Evolutionary conservation across 2,797 vertebrate genomes (phyloP).

Genomic region (Cygnus olor): DNA sequence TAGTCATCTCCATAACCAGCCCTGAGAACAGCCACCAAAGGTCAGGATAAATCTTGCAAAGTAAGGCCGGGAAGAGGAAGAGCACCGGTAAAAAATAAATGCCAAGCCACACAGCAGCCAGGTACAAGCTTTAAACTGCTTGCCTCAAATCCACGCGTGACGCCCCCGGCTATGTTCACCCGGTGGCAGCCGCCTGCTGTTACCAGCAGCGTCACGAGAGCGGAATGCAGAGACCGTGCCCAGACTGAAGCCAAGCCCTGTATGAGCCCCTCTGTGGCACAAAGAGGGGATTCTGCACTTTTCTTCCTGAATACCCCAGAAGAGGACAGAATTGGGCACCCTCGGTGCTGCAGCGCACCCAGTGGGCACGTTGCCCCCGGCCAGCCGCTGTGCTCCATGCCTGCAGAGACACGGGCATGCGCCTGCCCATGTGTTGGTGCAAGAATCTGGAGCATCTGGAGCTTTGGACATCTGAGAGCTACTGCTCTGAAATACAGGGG

Average conservation of each 20-base stretch:
- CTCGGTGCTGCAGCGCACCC: rapidly evolving
- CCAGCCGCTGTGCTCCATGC: not conserved
- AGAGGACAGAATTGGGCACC: not conserved
- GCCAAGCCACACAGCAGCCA: not conserved
- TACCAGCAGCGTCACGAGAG: rapidly evolving
- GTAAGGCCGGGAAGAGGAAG: not conserved
- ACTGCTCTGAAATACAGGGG: not conserved
- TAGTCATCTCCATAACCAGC: not conserved
- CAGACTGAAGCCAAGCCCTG: not conserved
- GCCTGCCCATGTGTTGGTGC: rapidly evolving
- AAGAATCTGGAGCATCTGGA: not conserved
- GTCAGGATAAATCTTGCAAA: not conserved
- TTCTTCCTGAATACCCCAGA: not conserved
- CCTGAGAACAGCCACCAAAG: not conserved
- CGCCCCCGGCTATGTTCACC: not conserved
- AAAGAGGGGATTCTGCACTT: not conserved
- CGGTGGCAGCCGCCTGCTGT: not conserved
- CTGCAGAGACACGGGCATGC: rapidly evolving
- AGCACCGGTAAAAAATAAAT: not conserved
- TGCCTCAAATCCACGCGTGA: not conserved
- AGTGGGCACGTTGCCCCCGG: not conserved
- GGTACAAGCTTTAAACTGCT: not conserved
- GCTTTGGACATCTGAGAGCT: not conserved
- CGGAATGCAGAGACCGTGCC: too few relatives aligned
- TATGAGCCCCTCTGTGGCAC: not conserved